A percentile compares a stretch with the other conserved stretches of the same genome.
Evolutionary conservation across 2,113 vertebrate species (phyloP).

Genomic region (Oncorhynchus gorbuscha): DNA sequence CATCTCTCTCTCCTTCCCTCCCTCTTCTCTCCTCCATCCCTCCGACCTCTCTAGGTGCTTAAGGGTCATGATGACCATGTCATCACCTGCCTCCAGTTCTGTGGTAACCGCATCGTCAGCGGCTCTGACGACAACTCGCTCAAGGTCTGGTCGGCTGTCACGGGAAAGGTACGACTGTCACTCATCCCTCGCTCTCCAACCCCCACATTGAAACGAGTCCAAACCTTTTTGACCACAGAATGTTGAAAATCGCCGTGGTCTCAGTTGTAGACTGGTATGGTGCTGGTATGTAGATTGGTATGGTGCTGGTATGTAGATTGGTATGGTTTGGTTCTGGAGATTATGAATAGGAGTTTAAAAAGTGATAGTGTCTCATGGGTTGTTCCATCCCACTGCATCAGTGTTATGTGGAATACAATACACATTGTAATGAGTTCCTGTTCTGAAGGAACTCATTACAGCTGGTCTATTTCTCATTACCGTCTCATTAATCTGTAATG

Average conservation of each 20-base stretch:
- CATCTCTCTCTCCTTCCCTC: no score
- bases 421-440: neutral
- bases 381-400: no score
- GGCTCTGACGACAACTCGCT: slow-evolving; percentile 98
- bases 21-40: neutral
- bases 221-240: neutral
- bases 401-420: neutral
- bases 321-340: no score
- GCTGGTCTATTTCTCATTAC: no score
- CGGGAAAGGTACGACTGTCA: slow-evolving; percentile 86
- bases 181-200: neutral
- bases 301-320: no score
- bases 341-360: no score
- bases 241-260: neutral
- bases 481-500: no score
- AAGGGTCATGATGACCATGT: slow-evolving; percentile 98
- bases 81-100: slow-evolving; percentile 98
- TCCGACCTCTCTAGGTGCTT: slow-evolving; percentile 80
- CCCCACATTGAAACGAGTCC: neutral
- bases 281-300: no score
- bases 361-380: no score
- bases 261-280: no score
- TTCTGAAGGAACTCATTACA: no score
- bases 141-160: slow-evolving; percentile 98
- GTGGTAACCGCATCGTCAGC: slow-evolving; percentile 96